Percentiles rank a stretch among this genome's conserved stretches.
phyloP scores from a whole-genome alignment of 1,140 invertebrate species.

The Magallana angulata region DNA sequence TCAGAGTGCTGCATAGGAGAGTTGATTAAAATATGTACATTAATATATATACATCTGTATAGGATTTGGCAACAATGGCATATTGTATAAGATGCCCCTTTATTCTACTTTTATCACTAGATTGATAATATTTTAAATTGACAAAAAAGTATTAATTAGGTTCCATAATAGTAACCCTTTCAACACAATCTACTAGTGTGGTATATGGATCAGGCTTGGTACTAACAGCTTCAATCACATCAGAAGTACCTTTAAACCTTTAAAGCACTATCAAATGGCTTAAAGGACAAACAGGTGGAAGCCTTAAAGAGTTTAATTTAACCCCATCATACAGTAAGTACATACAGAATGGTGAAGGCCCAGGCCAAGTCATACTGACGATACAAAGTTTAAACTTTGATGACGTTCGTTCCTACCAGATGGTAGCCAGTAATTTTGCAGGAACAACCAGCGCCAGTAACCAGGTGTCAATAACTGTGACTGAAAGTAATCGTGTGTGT shows the following conservation, averaged over 20 bases:
- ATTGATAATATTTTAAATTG: no score
- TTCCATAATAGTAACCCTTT: no score
- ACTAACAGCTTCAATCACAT: neutral
- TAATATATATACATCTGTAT: no score
- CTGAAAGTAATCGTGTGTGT: no score
- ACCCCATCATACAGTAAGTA: neutral
- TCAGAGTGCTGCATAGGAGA: no score
- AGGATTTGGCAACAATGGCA: no score
- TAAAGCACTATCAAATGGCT: neutral
- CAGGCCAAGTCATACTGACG: neutral
- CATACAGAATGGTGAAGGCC: neutral
- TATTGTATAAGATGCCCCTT: no score
- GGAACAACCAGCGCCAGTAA: no score
- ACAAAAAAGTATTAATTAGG: no score
- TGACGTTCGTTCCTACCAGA: neutral
- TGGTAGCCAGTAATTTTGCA: neutral
- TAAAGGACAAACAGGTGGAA: neutral
- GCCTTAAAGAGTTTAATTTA: neutral
- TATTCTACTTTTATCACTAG: no score
- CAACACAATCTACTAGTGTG: neutral
- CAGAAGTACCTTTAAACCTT: neutral
- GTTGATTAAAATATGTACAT: no score
- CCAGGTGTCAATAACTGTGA: no score
- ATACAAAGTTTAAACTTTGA: neutral
- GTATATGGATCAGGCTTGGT: neutral